A percentile compares a stretch with the other conserved stretches of the same genome.
phyloP scores from a whole-genome alignment of 2,113 vertebrate genomes.

The Manacus vitellinus region DNA sequence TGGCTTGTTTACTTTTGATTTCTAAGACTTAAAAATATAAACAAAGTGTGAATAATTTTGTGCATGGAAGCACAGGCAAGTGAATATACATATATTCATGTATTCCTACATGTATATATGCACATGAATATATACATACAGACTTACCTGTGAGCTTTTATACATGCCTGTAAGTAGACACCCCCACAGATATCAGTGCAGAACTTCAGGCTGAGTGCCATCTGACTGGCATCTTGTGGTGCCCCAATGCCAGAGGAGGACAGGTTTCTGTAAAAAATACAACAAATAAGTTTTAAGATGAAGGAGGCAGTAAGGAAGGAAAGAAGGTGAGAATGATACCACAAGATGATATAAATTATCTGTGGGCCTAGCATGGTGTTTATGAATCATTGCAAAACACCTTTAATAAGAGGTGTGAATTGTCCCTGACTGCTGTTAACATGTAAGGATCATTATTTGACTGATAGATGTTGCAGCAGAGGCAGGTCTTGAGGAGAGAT shows the following conservation, averaged over 20 bases:
- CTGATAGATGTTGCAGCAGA: neutral
- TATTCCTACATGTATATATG: fast-evolving
- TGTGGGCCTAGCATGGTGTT: neutral
- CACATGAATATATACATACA: neutral
- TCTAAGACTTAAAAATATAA: neutral
- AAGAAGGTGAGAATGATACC: neutral
- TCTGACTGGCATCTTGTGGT: neutral
- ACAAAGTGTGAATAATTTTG: neutral
- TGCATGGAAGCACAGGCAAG: neutral
- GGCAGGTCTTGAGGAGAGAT: neutral
- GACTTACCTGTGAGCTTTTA: neutral
- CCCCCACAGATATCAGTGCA: neutral
- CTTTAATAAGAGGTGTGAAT: neutral
- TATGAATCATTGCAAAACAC: neutral
- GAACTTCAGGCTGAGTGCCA: neutral
- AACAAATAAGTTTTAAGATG: neutral
- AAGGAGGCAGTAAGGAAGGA: neutral
- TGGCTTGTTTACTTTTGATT: neutral
- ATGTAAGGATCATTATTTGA: neutral
- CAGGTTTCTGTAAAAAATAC: neutral
- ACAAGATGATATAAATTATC: neutral
- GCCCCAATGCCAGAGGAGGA: neutral
- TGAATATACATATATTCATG: neutral
- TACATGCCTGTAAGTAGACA: neutral
- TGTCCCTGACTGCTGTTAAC: neutral